Evolutionary conservation across 2,113 vertebrate species (phyloP).

Genomic region (Alouatta palliata): DNA sequence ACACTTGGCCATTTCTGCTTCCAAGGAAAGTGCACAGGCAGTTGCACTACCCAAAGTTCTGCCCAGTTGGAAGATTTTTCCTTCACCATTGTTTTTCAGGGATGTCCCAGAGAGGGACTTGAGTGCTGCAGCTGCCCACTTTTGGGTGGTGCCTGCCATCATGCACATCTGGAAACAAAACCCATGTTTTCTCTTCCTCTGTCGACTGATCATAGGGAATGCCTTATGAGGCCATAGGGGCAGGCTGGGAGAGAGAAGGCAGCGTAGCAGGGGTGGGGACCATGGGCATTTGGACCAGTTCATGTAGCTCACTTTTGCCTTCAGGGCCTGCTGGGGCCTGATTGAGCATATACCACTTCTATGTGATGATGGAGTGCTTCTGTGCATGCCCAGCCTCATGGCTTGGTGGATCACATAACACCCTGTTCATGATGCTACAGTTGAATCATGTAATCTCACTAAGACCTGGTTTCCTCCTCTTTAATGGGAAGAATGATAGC

Average conservation of each 20-base stretch:
- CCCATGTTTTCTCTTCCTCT: background rate
- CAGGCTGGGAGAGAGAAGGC: background rate
- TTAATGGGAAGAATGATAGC: background rate
- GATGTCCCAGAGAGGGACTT: background rate
- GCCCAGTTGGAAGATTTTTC: background rate
- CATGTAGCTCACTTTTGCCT: background rate
- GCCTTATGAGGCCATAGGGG: background rate
- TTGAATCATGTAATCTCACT: background rate
- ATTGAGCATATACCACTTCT: no score
- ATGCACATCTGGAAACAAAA: background rate
- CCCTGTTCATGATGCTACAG: background rate
- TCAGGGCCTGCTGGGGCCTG: background rate
- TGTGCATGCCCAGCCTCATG: background rate
- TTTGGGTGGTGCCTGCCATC: background rate
- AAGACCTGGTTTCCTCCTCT: background rate
- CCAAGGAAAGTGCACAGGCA: background rate
- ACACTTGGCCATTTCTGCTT: background rate
- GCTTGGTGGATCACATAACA: background rate
- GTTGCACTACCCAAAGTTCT: background rate
- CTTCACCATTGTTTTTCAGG: background rate
- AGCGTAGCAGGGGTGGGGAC: background rate
- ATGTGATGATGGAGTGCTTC: background rate
- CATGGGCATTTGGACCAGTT: background rate
- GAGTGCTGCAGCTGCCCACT: background rate
- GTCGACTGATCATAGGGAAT: background rate